phyloP scores from a whole-genome alignment of 2,797 vertebrate genomes.

The Pseudochaenichthys georgianus region DNA sequence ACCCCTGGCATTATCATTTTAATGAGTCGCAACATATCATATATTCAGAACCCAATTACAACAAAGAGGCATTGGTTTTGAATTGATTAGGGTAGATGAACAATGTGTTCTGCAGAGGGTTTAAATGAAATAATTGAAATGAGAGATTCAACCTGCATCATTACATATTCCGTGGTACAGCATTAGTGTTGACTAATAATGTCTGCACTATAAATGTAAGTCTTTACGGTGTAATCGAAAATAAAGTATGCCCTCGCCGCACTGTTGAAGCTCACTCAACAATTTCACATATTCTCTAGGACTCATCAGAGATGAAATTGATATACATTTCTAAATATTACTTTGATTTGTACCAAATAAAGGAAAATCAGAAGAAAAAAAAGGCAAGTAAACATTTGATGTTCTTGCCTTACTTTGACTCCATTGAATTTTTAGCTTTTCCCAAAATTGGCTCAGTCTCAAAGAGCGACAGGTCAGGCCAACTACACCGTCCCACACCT shows the following conservation, averaged over 20 bases:
- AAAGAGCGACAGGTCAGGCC: constrained; percentile 34
- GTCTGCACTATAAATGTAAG: constrained; percentile 4
- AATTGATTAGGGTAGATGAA: constrained; percentile 56
- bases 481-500: constrained; percentile 35
- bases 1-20: constrained; percentile 62
- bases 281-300: not conserved
- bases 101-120: constrained; percentile 29
- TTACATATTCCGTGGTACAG: constrained; percentile 19
- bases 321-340: constrained; percentile 8
- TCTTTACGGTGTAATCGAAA: constrained; percentile 14
- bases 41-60: constrained; percentile 62
- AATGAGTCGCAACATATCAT: constrained; percentile 66
- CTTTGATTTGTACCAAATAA: constrained; percentile 21
- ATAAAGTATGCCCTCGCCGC: not conserved
- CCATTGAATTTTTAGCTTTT: constrained; percentile 1
- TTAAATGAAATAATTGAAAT: constrained; percentile 38
- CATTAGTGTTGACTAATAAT: constrained; percentile 29
- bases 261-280: not conserved
- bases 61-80: constrained; percentile 48
- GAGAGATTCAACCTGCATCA: constrained; percentile 39
- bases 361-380: not conserved
- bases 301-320: constrained; percentile 12
- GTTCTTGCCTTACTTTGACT: not conserved
- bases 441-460: constrained; percentile 4
- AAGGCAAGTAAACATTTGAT: not conserved